Evolutionary conservation across 2,113 vertebrate species (phyloP).

Genomic region (Dascyllus trimaculatus): DNA sequence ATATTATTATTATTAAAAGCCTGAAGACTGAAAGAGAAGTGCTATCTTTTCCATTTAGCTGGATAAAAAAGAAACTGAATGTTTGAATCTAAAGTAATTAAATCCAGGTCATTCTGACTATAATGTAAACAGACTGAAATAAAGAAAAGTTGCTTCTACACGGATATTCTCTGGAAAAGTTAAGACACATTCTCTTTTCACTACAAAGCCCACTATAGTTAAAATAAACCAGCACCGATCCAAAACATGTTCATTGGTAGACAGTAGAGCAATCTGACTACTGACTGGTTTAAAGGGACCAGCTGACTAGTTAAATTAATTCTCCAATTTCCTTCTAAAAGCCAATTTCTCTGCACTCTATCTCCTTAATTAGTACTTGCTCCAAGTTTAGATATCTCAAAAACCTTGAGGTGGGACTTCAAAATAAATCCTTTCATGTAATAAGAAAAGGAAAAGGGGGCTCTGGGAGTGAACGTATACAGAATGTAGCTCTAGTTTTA

Average conservation of each 20-base stretch:
- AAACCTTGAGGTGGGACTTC: neutral
- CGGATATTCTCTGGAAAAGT: neutral
- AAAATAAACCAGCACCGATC: neutral
- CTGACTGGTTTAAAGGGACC: conserved; percentile 1
- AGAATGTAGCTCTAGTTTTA: neutral
- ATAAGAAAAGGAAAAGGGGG: neutral
- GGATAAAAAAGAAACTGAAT: neutral
- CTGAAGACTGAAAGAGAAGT: too few relatives aligned
- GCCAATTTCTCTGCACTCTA: neutral
- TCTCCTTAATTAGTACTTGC: neutral
- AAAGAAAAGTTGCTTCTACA: neutral
- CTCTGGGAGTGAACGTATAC: neutral
- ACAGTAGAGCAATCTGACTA: neutral
- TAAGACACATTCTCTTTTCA: neutral
- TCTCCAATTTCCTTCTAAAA: neutral
- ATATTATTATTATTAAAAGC: too few relatives aligned
- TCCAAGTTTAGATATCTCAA: neutral
- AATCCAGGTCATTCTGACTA: neutral
- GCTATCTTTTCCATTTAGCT: neutral
- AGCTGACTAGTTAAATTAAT: neutral
- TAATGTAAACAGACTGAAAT: conserved; percentile 1
- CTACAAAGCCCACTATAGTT: neutral
- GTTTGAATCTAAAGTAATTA: neutral
- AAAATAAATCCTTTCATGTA: neutral
- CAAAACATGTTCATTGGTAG: neutral